A percentile compares a stretch with the other conserved stretches of the same genome.
Conservation (phyloP, 2,888 invertebrate species). For the Diplazon laetatorius region DNA sequence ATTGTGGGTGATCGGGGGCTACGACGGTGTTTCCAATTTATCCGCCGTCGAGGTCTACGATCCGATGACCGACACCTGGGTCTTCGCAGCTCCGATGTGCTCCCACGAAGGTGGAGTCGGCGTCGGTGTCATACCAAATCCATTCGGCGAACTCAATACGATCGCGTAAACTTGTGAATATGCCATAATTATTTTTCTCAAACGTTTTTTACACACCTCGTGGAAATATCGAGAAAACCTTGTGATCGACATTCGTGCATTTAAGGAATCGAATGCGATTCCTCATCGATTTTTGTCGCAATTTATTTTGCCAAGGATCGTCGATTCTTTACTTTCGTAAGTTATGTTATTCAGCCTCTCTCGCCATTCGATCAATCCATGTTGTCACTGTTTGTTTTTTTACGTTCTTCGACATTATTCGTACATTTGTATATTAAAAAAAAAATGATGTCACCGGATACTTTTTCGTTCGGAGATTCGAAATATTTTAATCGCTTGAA, state of each 20-base stretch:
- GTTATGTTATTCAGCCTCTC: constrained; percentile 10
- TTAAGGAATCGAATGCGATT: constrained; percentile 29
- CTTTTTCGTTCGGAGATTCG: neutral
- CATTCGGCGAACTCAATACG: constrained; percentile 57
- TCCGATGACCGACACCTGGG: constrained; percentile 89
- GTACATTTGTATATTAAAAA: constrained; percentile 4
- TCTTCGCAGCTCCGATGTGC: constrained; percentile 90
- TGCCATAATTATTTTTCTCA: neutral
- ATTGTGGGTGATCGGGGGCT: constrained; percentile 92
- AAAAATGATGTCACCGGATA: too few species aligned
- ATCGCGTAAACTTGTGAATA: constrained; percentile 43
- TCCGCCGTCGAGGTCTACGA: constrained; percentile 94
- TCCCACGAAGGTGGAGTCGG: constrained; percentile 96
- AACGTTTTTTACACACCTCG: constrained; percentile 7
- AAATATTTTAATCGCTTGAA: neutral
- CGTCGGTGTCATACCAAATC: constrained; percentile 90
- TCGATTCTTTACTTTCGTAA: neutral
- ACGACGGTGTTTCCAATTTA: constrained; percentile 91
- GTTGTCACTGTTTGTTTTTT: constrained; percentile 9
- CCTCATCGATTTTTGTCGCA: neutral
- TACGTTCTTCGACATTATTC: constrained; percentile 16
- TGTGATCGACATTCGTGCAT: constrained; percentile 55
- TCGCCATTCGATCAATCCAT: constrained; percentile 46
- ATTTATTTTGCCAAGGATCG: constrained; percentile 12
- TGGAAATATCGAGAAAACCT: constrained; percentile 20